A percentile compares a stretch with the other conserved stretches of the same genome.
phyloP scores from a whole-genome alignment of 2,888 invertebrate species.

The Drosophila affinis region DNA sequence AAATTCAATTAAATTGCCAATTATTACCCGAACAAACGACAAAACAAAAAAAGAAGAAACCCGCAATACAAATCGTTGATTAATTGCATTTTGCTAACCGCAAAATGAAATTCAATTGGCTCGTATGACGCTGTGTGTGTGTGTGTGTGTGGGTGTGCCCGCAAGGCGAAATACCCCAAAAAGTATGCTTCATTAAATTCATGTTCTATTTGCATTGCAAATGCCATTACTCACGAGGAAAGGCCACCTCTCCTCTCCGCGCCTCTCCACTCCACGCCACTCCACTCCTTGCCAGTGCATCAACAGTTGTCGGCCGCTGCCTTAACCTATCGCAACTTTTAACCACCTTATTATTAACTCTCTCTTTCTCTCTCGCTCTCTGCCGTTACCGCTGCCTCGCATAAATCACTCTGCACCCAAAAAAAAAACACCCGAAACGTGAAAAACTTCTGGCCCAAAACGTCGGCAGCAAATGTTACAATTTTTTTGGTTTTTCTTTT shows the following conservation, averaged over 20 bases:
- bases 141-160: not conserved
- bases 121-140: not conserved
- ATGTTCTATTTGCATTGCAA: slow-evolving; percentile 20
- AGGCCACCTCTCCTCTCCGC: not conserved
- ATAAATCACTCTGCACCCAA: slow-evolving; percentile 61
- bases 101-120: slow-evolving; percentile 19
- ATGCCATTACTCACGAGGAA: slow-evolving; percentile 26
- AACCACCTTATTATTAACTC: slow-evolving; percentile 57
- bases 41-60: not conserved
- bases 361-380: slow-evolving; percentile 24
- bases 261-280: not conserved
- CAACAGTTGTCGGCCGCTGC: slow-evolving; percentile 48
- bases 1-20: slow-evolving; percentile 60
- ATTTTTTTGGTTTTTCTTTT: not conserved
- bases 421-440: slow-evolving; percentile 39
- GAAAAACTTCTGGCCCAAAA: slow-evolving; percentile 42
- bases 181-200: slow-evolving; percentile 33
- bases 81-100: slow-evolving; percentile 26
- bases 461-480: slow-evolving; percentile 51
- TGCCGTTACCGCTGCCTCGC: slow-evolving; percentile 4
- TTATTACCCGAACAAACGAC: slow-evolving; percentile 3
- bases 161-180: slow-evolving; percentile 5
- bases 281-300: slow-evolving; percentile 5
- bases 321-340: slow-evolving; percentile 43
- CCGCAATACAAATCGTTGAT: slow-evolving; percentile 25